Conservation (phyloP, 2,797 vertebrate species). For the Perdix hodgsoniae region DNA sequence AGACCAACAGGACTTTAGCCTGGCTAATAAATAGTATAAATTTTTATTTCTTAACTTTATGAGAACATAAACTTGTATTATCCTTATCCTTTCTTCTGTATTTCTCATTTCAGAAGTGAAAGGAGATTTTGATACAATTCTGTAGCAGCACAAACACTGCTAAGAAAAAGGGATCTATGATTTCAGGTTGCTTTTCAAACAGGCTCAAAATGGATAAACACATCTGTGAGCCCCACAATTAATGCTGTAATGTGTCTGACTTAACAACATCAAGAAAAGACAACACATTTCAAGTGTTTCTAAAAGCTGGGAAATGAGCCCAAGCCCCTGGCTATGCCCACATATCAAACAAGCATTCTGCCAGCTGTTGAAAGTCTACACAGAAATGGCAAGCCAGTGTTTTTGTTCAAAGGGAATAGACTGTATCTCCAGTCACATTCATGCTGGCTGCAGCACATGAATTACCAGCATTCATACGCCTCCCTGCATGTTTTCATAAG, state of each 20-base stretch:
- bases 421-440: neutral
- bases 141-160: neutral
- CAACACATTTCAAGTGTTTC: rapidly evolving
- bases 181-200: neutral
- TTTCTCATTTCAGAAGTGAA: neutral
- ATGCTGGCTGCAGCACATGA: neutral
- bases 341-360: neutral
- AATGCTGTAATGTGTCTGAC: neutral
- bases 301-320: neutral
- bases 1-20: neutral
- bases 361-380: neutral
- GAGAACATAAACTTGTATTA: neutral
- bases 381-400: neutral
- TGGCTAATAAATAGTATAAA: neutral
- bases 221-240: neutral
- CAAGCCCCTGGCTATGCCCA: neutral
- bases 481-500: neutral
- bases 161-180: neutral
- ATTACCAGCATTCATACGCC: neutral
- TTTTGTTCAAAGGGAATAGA: neutral
- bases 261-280: neutral
- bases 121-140: neutral
- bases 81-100: neutral
- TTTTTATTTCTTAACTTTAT: neutral
- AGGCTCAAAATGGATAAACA: neutral